phyloP scores from a whole-genome alignment of 2,888 invertebrate genomes.

The Smittia aterrima region DNA sequence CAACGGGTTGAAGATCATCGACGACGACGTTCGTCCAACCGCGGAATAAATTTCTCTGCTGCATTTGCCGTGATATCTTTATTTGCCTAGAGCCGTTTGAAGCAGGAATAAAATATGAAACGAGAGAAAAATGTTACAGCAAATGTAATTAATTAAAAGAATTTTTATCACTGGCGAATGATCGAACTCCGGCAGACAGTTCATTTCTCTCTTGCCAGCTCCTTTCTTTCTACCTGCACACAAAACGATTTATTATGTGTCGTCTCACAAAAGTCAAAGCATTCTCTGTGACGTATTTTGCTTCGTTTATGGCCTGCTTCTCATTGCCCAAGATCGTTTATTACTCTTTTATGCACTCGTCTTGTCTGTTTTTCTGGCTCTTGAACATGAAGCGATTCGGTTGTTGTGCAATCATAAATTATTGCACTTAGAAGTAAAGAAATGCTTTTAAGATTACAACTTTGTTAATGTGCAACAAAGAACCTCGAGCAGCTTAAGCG shows the following conservation, averaged over 20 bases:
- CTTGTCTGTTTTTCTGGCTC: slow-evolving; percentile 5
- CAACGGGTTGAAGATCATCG: slow-evolving; percentile 31
- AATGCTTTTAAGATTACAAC: slow-evolving; percentile 18
- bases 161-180: slow-evolving; percentile 36
- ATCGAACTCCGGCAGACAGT: slow-evolving; percentile 10
- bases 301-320: slow-evolving; percentile 8
- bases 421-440: slow-evolving; percentile 9
- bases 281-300: not conserved
- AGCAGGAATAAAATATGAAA: slow-evolving; percentile 12
- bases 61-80: slow-evolving; percentile 32
- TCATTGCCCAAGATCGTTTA: not conserved
- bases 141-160: slow-evolving; percentile 38
- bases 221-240: not conserved
- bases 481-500: slow-evolving; percentile 1
- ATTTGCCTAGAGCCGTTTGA: slow-evolving; percentile 27
- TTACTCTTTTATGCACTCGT: slow-evolving; percentile 17
- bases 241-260: slow-evolving; percentile 21
- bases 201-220: slow-evolving; percentile 15
- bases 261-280: not conserved
- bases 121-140: not conserved
- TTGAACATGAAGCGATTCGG: not conserved
- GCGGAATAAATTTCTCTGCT: slow-evolving; percentile 28
- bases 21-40: not conserved
- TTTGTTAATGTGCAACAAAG: not conserved
- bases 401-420: slow-evolving; percentile 15